phyloP scores from a whole-genome alignment of 1,140 invertebrate species.

The Chelonus insularis region DNA sequence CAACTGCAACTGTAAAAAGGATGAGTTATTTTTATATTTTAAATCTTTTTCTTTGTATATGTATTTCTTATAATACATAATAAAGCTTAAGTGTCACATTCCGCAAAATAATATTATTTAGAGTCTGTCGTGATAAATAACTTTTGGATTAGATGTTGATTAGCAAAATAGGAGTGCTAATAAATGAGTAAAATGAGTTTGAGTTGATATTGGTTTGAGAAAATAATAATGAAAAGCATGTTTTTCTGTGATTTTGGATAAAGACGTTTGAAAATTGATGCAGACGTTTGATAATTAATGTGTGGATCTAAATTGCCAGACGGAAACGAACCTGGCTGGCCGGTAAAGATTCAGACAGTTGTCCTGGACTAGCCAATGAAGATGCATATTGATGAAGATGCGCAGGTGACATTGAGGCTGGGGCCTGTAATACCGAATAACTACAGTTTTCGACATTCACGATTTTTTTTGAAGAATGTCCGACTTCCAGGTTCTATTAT shows the following conservation, averaged over 20 bases:
- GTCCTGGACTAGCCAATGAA: constrained; percentile 66
- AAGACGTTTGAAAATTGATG: constrained; percentile 2
- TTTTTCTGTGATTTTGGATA: not conserved
- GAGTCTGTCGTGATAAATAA: too few species aligned
- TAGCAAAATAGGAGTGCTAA: too few species aligned
- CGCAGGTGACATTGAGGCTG: constrained; percentile 84
- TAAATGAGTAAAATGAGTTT: too few species aligned
- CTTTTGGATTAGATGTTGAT: too few species aligned
- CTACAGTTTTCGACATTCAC: not conserved
- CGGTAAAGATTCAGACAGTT: constrained; percentile 75
- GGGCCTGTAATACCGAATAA: constrained; percentile 67
- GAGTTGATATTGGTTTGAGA: too few species aligned
- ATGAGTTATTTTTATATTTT: constrained; percentile 24
- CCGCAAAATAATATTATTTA: not conserved
- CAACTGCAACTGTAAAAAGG: constrained; percentile 66
- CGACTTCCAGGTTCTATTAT: not conserved
- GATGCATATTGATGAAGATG: constrained; percentile 79
- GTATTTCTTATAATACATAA: not conserved
- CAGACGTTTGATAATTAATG: constrained; percentile 1
- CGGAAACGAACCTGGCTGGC: constrained; percentile 73
- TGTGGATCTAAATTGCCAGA: not conserved
- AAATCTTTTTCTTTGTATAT: not conserved
- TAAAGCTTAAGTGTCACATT: not conserved
- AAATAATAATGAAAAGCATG: too few species aligned
- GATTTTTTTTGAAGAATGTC: not conserved